These are phyloP conservation scores for Eudemis profundana DNA, from an alignment of 2,888 invertebrate genomes.

Conservation along the genomic window DNA sequence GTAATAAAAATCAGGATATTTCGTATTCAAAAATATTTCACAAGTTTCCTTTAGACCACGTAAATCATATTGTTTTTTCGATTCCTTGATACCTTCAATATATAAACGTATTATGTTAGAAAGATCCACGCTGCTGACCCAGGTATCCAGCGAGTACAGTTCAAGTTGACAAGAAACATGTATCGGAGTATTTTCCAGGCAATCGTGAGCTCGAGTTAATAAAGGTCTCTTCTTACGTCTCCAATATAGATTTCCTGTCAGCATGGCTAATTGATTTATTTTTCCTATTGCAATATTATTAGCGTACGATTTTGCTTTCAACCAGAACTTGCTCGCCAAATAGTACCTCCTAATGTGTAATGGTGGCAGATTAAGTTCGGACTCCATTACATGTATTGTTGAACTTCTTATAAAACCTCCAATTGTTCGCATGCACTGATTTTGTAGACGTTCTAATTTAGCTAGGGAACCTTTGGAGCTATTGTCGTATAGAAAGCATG, in stretches of 20 bases:
- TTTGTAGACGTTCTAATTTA: background rate
- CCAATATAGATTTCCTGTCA: background rate
- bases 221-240: background rate
- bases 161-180: too few relatives aligned
- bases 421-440: constrained; percentile 15
- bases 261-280: background rate
- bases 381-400: constrained; percentile 4
- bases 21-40: too few relatives aligned
- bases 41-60: too few relatives aligned
- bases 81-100: too few relatives aligned
- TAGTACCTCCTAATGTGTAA: background rate
- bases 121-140: too few relatives aligned
- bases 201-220: too few relatives aligned
- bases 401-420: constrained; percentile 9
- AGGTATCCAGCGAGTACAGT: too few relatives aligned
- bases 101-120: too few relatives aligned
- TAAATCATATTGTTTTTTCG: too few relatives aligned
- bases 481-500: background rate
- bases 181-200: too few relatives aligned
- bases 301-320: background rate
- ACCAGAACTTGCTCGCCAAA: constrained; percentile 2
- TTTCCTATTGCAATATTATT: background rate
- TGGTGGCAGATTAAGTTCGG: background rate
- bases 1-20: too few relatives aligned
- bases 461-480: background rate